Evolutionary conservation across 92 coral and sea anemone species (phyloP).

Genomic region (Isaurus tuberculatus): DNA sequence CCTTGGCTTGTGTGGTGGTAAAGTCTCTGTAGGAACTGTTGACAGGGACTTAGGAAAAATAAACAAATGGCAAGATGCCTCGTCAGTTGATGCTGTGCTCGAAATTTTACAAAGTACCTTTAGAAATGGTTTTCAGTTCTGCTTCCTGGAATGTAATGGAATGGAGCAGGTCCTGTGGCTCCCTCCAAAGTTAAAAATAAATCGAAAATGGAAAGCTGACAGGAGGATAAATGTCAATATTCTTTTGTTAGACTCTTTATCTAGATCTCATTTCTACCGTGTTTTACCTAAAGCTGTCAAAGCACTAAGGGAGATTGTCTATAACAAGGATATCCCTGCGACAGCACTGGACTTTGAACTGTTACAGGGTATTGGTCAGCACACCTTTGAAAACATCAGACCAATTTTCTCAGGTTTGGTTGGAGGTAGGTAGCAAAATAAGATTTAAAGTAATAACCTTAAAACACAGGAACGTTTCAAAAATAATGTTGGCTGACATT

Average conservation of each 20-base stretch:
- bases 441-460: too few species aligned
- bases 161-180: conserved; percentile 47
- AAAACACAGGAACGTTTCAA: too few species aligned
- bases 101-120: conserved; percentile 21
- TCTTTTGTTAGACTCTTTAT: conserved; percentile 50
- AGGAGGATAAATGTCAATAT: conserved; percentile 45
- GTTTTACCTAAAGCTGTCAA: conserved; percentile 54
- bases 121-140: conserved; percentile 46
- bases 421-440: conserved; percentile 35
- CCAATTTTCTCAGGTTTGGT: conserved; percentile 56
- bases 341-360: conserved; percentile 59
- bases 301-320: conserved; percentile 51
- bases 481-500: too few species aligned
- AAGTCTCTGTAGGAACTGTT: conserved; percentile 38
- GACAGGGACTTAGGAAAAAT: conserved; percentile 30
- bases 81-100: conserved; percentile 18
- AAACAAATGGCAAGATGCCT: conserved; percentile 13
- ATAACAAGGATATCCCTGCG: conserved; percentile 39
- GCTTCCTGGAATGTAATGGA: conserved; percentile 43
- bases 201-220: conserved; percentile 1
- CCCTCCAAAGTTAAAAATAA: conserved; percentile 26
- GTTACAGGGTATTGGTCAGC: conserved; percentile 57
- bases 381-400: conserved; percentile 57
- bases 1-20: neutral
- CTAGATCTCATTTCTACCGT: conserved; percentile 57